Percentiles rank a stretch among this genome's conserved stretches.
Evolutionary conservation across 2,113 vertebrate genomes (phyloP).

Genomic region (Machaerirhynchus nigripectus): DNA sequence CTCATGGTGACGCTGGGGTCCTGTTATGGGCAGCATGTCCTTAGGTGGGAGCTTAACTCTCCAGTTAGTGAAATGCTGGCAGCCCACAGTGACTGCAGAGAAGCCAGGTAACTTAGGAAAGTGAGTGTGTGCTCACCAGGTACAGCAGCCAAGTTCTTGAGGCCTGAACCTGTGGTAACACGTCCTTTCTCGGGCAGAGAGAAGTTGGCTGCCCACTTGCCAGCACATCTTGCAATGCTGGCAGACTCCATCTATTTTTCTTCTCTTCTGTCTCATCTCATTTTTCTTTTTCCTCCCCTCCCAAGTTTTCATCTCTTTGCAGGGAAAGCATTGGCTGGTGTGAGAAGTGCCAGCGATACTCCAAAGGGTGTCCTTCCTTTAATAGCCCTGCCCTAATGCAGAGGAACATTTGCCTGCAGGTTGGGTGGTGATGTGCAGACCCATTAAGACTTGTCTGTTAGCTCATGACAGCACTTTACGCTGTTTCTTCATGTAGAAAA

Average conservation of each 20-base stretch:
- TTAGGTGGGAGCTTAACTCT: not conserved
- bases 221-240: not conserved
- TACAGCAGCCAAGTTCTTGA: not conserved
- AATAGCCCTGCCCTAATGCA: not conserved
- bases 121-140: not conserved
- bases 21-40: not conserved
- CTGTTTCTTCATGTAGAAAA: conserved; percentile 3
- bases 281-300: not conserved
- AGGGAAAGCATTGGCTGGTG: not conserved
- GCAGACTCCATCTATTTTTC: not conserved
- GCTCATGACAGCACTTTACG: not conserved
- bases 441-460: not conserved
- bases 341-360: not conserved
- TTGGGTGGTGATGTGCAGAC: not conserved
- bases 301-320: not conserved
- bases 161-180: not conserved
- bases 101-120: not conserved
- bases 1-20: fast-evolving
- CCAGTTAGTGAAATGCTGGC: not conserved
- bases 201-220: not conserved
- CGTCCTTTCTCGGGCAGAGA: fast-evolving
- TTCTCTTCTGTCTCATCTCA: not conserved
- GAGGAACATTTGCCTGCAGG: not conserved
- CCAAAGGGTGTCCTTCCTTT: not conserved
- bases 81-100: not conserved